These are phyloP conservation scores for Encarsia formosa DNA, from an alignment of 2,888 invertebrate genomes.

Conservation along the genomic window DNA sequence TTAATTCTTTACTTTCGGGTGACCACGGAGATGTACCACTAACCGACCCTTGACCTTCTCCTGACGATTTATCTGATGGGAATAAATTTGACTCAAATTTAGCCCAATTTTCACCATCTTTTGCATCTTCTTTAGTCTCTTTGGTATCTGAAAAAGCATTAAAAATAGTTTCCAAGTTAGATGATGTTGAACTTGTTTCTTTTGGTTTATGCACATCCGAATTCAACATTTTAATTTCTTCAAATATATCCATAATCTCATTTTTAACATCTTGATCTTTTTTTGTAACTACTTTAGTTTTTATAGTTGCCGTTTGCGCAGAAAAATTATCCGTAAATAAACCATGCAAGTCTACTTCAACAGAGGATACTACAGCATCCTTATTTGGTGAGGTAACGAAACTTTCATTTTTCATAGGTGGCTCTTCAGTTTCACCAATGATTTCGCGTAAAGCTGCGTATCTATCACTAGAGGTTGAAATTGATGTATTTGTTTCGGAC, in stretches of 20 bases:
- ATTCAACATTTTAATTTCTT: slow-evolving; percentile 47
- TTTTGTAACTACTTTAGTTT: slow-evolving; percentile 31
- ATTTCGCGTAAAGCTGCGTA: slow-evolving; percentile 80
- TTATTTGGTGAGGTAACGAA: slow-evolving; percentile 25
- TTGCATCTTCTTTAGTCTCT: slow-evolving; percentile 34
- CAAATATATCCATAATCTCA: slow-evolving; percentile 44
- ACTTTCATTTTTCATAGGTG: slow-evolving; percentile 21
- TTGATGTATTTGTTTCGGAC: slow-evolving; percentile 51
- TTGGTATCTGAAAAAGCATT: slow-evolving; percentile 38
- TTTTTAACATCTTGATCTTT: slow-evolving; percentile 38
- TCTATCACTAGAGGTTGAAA: slow-evolving; percentile 61
- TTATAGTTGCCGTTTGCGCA: slow-evolving; percentile 27
- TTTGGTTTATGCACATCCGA: slow-evolving; percentile 32
- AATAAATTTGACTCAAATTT: slow-evolving; percentile 47
- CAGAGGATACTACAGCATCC: slow-evolving; percentile 27
- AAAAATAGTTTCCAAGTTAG: slow-evolving; percentile 45
- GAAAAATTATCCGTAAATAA: slow-evolving; percentile 40
- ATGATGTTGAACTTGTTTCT: slow-evolving; percentile 20
- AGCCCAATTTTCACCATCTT: slow-evolving; percentile 47
- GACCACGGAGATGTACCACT: slow-evolving; percentile 69
- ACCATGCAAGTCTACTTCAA: slow-evolving; percentile 43
- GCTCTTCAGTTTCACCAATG: slow-evolving; percentile 51
- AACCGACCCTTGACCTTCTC: slow-evolving; percentile 41
- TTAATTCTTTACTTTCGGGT: slow-evolving; percentile 67
- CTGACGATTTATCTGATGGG: slow-evolving; percentile 42